Conservation (phyloP, 2,888 invertebrate genomes). For the Chorisops tibialis region DNA sequence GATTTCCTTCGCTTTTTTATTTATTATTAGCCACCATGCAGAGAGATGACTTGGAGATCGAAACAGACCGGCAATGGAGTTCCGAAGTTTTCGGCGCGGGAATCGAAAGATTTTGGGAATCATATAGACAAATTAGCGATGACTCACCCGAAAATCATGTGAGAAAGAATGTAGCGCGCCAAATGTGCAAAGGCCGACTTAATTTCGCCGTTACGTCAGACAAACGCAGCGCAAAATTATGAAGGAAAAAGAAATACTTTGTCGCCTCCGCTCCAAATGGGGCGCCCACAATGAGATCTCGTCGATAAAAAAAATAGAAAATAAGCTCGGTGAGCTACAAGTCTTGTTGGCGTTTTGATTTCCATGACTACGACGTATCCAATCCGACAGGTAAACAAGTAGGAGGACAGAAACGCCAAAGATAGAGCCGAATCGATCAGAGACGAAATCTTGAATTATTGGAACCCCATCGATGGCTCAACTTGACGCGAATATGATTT, state of each 20-base stretch:
- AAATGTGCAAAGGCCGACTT: background rate
- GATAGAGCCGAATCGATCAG: too few species aligned
- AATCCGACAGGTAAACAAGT: too few species aligned
- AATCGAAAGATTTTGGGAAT: background rate
- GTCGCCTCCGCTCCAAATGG: background rate
- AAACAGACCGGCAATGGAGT: background rate
- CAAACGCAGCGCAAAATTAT: background rate
- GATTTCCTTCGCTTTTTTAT: too few species aligned
- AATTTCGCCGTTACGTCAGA: conserved; percentile 6
- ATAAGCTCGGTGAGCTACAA: too few species aligned
- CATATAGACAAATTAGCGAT: conserved; percentile 16
- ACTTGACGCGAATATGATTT: too few species aligned
- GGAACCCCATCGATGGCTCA: too few species aligned
- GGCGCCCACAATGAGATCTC: background rate
- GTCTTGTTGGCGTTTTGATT: conserved; percentile 8
- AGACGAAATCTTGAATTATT: too few species aligned
- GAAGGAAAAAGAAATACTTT: background rate
- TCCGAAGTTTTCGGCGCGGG: background rate
- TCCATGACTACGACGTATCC: too few species aligned
- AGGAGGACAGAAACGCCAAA: too few species aligned
- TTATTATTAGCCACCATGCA: conserved; percentile 24
- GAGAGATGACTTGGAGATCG: conserved; percentile 15
- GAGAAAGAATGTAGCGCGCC: background rate
- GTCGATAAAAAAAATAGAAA: background rate
- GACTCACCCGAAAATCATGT: conserved; percentile 9